These are phyloP conservation scores for Thoracochromis brauschi DNA, from an alignment of 2,113 vertebrate species.

Conservation along the genomic window DNA sequence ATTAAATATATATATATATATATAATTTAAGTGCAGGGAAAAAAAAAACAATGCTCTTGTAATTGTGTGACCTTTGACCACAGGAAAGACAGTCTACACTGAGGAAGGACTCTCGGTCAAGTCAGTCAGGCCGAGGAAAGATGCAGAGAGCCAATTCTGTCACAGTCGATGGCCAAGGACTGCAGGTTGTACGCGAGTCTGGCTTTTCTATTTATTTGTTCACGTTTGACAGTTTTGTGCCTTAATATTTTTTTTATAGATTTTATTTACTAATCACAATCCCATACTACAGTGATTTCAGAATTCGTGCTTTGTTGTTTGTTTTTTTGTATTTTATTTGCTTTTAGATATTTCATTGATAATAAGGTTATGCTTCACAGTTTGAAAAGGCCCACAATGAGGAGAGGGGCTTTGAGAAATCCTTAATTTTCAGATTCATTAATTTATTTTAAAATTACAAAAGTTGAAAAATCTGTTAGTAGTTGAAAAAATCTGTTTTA, in stretches of 20 bases:
- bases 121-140: slow-evolving; percentile 80
- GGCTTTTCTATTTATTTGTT: neutral
- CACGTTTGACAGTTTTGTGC: neutral
- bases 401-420: neutral
- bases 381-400: neutral
- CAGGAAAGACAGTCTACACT: slow-evolving; percentile 86
- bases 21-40: fast-evolving
- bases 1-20: neutral
- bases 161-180: slow-evolving; percentile 88
- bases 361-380: neutral
- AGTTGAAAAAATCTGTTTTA: neutral
- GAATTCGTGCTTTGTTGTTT: neutral
- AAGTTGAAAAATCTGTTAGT: neutral
- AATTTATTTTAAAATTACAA: neutral
- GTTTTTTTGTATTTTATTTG: neutral
- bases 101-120: slow-evolving; percentile 82
- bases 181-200: slow-evolving; percentile 75
- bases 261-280: neutral
- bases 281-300: neutral
- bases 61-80: slow-evolving; percentile 10
- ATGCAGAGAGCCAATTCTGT: slow-evolving; percentile 93
- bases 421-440: neutral
- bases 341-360: neutral
- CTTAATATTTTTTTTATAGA: neutral
- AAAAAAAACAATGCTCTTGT: neutral